Conservation (phyloP, 1,140 invertebrate genomes). For the Saccostrea glomerata region DNA sequence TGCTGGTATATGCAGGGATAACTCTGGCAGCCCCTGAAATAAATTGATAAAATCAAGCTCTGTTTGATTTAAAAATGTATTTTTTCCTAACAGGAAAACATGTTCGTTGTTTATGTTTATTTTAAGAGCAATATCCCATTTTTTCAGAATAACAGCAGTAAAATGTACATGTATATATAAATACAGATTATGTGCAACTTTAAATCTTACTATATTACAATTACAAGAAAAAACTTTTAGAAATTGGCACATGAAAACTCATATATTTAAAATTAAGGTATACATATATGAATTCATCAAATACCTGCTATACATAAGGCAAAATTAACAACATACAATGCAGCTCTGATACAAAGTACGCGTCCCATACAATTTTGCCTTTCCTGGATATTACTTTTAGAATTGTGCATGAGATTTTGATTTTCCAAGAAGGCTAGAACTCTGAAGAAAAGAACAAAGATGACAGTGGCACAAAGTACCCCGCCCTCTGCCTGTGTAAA, state of each 20-base stretch:
- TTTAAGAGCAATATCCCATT: no score
- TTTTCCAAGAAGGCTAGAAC: not conserved
- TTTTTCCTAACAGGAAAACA: no score
- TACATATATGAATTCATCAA: not conserved
- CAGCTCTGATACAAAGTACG: not conserved
- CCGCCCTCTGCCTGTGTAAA: not conserved
- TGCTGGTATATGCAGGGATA: not conserved
- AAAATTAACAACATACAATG: not conserved
- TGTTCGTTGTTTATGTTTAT: no score
- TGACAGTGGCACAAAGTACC: not conserved
- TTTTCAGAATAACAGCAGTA: no score
- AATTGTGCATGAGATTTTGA: not conserved
- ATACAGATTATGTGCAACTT: no score
- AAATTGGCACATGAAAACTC: no score
- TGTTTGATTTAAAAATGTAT: no score
- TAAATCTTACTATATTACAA: no score
- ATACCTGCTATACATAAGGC: not conserved
- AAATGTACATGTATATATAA: no score
- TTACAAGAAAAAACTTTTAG: no score
- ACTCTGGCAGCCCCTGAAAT: constrained; percentile 22
- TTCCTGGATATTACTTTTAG: not conserved
- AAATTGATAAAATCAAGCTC: no score
- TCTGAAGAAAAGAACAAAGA: not conserved
- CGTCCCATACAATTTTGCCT: not conserved
- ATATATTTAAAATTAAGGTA: no score